Base-by-base conservation (phyloP, 2,888 invertebrate genomes). In the Cheilosia scutellata region DNA sequence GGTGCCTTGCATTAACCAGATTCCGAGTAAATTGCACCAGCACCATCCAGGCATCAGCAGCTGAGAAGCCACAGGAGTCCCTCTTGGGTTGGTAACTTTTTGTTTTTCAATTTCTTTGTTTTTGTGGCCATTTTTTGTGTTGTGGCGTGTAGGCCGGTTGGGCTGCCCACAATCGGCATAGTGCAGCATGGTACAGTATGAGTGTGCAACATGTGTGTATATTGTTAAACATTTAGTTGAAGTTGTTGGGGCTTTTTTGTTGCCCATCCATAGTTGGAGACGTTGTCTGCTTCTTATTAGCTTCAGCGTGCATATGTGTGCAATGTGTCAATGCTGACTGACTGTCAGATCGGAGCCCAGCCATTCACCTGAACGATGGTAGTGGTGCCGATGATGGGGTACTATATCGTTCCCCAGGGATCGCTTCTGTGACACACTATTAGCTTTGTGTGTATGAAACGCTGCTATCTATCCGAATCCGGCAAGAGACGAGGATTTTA, bases 381-480 rank as follows among this genome's bases (percentile, higher is more conserved):
- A 20, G 63, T 71, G 65, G 74, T 84, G 44, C 29, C 65, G 31
- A 49, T 62, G 58, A 77, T 71, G 66, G 88, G 89, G 90, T 90
- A 90, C 90, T 91, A 90, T 91, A 91, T 91, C 91, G 90, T 89
- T 91, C 91, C 91, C 91, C 87, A 87, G 91, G 90, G 91, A 91
- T 90, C 89, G 87, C 71, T 88, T 88, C 72, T 87, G 87, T 90
- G 91, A 91, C 91, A 91, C 91, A 88, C 84, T 87, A 87, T 84
- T 83, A 83, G 87, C 75, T 83, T 68, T 63, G 79, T 74, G 72
- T 74, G 62, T 84, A 71, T 65, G 75, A 70, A 63, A 70, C 65
- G 75, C 57, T 75, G 74, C 66, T 68, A 70, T 37, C 60, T 70
- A 55, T 60, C 65, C 51, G 16, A 47, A 47, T 47, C 47, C 47